Base-by-base conservation (phyloP, 2,888 invertebrate genomes). In the Ophion slaviceki region DNA sequence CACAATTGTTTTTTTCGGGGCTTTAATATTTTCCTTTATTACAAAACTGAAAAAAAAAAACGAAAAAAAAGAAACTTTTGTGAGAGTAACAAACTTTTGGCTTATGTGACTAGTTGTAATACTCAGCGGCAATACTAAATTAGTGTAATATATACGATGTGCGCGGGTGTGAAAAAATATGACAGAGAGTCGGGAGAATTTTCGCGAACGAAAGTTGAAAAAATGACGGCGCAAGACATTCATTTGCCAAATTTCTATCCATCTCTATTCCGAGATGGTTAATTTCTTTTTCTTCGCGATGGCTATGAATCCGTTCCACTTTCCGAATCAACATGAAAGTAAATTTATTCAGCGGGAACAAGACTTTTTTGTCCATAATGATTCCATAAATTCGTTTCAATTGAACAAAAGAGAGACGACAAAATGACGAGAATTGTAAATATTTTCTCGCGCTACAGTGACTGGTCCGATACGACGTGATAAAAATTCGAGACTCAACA, bases 61-160 rank as follows among this genome's bases (percentile, higher is more conserved):
- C 40, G 79, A 81, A 81, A 90, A 91, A 67, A 84, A 84, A 87
- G 92, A 92, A 90, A 90, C 89, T 91, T 91, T 86, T 92, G 91
- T 90, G 92, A 91, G 91, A 92, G 91, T 92, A 92, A 92, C 92
- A 92, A 92, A 92, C 92, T 92, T 92, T 92, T 92, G 92, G 92
- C 92, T 92, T 92, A 92, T 92, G 90, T 92, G 92, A 92, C 92
- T 92, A 92, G 92, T 92, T 92, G 91, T 92, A 92, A 92, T 92
- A 92, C 92, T 92, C 92, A 91, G 92, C 92, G 92, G 92, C 92
- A 92, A 92, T 92, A 92, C 91, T 92, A 92, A 92, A 92, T 92
- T 92, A 92, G 90, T 91, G 90, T 91, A 90, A 90, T 91, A 88
- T 91, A 87, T 92, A 90, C 89, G 88, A 88, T 89, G 83, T 88